Conservation (phyloP, 23 tunicate species). For the Phallusia fumigata region DNA sequence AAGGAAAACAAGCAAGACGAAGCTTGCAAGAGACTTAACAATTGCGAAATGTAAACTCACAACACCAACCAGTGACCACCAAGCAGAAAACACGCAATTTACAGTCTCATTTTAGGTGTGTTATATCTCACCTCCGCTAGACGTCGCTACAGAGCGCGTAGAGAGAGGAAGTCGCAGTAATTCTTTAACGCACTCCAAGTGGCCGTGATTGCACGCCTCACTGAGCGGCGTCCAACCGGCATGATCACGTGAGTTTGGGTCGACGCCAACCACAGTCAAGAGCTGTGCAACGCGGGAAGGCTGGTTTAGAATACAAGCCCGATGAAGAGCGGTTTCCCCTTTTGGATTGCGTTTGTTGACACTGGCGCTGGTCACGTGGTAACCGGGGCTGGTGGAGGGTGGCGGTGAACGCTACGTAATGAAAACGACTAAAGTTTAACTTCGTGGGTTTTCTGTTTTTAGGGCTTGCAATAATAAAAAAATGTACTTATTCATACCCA, state of each 20-base stretch:
- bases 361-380: not conserved
- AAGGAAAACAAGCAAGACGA: no score
- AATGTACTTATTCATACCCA: no score
- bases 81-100: no score
- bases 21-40: no score
- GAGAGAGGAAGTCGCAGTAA: slow-evolving; percentile 64
- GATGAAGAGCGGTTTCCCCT: slow-evolving; percentile 84
- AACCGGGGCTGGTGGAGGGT: not conserved
- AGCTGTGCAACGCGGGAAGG: slow-evolving; percentile 43
- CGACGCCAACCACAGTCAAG: slow-evolving; percentile 46
- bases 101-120: no score
- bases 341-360: slow-evolving; percentile 66
- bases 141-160: not conserved
- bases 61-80: no score
- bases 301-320: slow-evolving; percentile 74
- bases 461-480: no score
- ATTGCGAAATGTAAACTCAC: no score
- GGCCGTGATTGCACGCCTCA: slow-evolving; percentile 78
- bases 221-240: slow-evolving; percentile 94
- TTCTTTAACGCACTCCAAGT: slow-evolving; percentile 60
- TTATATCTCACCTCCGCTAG: not conserved
- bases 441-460: no score
- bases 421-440: no score
- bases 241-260: slow-evolving; percentile 69
- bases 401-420: not conserved